phyloP scores from a whole-genome alignment of 2,797 vertebrate species.

The Cygnus olor region DNA sequence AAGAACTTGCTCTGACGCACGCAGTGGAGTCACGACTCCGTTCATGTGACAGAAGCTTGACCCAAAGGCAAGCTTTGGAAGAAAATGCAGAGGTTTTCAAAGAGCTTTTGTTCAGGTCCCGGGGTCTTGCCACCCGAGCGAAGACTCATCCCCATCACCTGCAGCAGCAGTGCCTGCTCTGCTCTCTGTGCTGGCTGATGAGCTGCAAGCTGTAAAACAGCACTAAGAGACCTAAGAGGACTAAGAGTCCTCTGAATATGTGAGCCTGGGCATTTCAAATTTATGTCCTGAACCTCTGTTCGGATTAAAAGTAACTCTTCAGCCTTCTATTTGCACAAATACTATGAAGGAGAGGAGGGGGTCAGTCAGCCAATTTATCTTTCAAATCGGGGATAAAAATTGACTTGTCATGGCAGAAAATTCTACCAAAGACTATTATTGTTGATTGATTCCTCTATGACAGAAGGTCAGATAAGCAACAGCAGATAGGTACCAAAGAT shows the following conservation, averaged over 20 bases:
- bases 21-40: neutral
- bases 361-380: slow-evolving; percentile 52
- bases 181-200: accelerated
- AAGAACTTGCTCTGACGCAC: neutral
- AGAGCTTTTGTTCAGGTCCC: neutral
- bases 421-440: slow-evolving; percentile 72
- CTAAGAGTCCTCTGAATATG: accelerated
- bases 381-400: slow-evolving; percentile 68
- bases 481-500: slow-evolving; percentile 66
- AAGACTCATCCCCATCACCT: neutral
- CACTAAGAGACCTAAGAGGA: accelerated
- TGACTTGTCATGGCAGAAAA: slow-evolving; percentile 71
- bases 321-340: slow-evolving; percentile 43
- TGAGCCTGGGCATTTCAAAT: neutral
- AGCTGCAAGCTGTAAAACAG: neutral
- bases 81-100: neutral
- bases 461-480: slow-evolving; percentile 69
- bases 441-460: slow-evolving; percentile 66
- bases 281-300: slow-evolving; percentile 19
- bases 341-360: slow-evolving; percentile 43
- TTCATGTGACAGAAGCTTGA: neutral
- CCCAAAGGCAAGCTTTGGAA: neutral
- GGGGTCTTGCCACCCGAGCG: accelerated
- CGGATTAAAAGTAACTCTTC: slow-evolving; percentile 50
- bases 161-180: neutral